A percentile compares a stretch with the other conserved stretches of the same genome.
These are phyloP conservation scores for Bilobella aurantiaca DNA, from an alignment of 1,140 invertebrate species.

Conservation along the genomic window DNA sequence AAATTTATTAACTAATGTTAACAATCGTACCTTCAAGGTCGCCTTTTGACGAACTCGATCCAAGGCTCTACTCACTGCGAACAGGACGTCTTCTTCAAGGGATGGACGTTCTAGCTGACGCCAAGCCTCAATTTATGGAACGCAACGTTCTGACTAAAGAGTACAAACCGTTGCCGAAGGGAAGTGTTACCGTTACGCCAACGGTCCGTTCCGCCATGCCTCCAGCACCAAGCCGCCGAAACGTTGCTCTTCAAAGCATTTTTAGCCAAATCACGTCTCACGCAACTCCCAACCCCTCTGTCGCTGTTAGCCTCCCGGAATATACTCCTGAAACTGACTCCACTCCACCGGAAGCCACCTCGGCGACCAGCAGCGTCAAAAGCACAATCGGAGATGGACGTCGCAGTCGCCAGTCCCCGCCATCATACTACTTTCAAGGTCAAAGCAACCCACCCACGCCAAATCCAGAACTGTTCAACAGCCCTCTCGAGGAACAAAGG, in stretches of 20 bases:
- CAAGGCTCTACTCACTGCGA: slow-evolving; percentile 11
- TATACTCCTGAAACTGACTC: slow-evolving; percentile 5
- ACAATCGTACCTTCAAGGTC: slow-evolving; percentile 7
- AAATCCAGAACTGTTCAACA: slow-evolving; percentile 10
- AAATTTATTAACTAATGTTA: not conserved
- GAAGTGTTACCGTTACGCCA: not conserved
- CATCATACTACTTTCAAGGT: not conserved
- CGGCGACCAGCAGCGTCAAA: not conserved
- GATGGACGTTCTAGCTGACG: slow-evolving; percentile 13
- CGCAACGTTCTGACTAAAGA: slow-evolving; percentile 14
- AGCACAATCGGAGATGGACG: slow-evolving; percentile 3
- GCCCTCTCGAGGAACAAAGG: not conserved
- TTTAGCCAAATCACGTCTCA: slow-evolving; percentile 18
- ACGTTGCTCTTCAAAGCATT: slow-evolving; percentile 30
- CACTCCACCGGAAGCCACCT: not conserved
- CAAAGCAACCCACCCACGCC: not conserved
- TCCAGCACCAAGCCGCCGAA: slow-evolving; percentile 19
- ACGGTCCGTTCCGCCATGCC: not conserved
- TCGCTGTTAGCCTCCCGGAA: not conserved
- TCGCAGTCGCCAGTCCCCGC: not conserved
- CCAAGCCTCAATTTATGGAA: slow-evolving; percentile 21
- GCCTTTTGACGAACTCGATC: slow-evolving; percentile 19
- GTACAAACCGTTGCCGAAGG: slow-evolving; percentile 11
- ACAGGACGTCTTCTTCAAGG: slow-evolving; percentile 14
- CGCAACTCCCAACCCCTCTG: not conserved